These are phyloP conservation scores for Crambe crambe DNA, from an alignment of 37 sponge, comb jelly and placozoan genomes.

Conservation along the genomic window DNA sequence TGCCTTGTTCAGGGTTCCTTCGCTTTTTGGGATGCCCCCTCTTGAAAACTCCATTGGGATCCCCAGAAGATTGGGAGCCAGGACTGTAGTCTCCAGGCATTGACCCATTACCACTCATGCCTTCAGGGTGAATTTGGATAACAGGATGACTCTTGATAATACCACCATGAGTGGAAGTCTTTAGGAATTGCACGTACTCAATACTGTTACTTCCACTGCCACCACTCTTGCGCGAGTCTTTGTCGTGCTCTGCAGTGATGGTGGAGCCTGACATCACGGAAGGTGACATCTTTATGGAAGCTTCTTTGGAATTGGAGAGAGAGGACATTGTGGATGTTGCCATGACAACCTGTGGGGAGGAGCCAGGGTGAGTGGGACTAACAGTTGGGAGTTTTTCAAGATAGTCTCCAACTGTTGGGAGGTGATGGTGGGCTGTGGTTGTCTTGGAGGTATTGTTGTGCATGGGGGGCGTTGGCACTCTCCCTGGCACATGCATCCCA, in stretches of 20 bases:
- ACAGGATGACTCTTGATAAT: background rate
- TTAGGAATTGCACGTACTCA: background rate
- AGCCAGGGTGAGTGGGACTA: background rate
- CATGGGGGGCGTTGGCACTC: background rate
- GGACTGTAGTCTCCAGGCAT: background rate
- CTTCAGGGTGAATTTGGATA: background rate
- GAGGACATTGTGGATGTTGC: background rate
- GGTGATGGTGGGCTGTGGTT: background rate
- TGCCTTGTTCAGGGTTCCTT: background rate
- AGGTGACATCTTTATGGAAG: background rate
- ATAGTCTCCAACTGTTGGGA: constrained; percentile 39
- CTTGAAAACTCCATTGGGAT: background rate
- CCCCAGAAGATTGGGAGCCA: background rate
- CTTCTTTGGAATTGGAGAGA: background rate
- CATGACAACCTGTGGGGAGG: background rate
- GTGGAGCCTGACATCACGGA: background rate
- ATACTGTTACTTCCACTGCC: background rate
- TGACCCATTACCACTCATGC: too few relatives aligned
- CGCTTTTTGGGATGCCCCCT: background rate
- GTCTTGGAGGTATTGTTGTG: background rate
- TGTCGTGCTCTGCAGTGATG: background rate
- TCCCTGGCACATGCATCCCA: background rate
- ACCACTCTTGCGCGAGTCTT: background rate
- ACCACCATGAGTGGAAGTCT: background rate
- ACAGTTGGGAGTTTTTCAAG: constrained; percentile 17